Conservation (phyloP, 2,113 vertebrate genomes). For the Pachycephala philippinensis region DNA sequence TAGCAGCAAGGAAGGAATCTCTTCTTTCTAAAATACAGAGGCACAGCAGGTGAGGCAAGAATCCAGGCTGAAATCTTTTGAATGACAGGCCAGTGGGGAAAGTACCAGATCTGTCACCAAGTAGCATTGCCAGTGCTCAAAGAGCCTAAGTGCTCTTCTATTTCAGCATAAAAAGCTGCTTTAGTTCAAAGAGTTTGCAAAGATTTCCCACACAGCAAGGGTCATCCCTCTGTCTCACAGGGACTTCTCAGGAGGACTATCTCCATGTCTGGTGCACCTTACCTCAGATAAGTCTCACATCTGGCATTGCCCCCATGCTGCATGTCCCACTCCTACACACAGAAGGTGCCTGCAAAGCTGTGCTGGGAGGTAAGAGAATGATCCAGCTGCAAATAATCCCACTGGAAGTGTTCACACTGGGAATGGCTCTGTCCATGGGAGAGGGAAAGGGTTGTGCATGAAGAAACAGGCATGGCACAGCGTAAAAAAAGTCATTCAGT, state of each 20-base stretch:
- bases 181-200: background rate
- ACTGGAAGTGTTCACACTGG: background rate
- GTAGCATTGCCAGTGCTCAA: background rate
- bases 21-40: background rate
- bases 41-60: background rate
- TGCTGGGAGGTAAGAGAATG: background rate
- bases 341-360: background rate
- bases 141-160: background rate
- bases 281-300: background rate
- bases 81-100: background rate
- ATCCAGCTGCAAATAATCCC: background rate
- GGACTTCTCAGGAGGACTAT: background rate
- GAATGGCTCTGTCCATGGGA: background rate
- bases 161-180: background rate
- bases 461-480: rapidly evolving
- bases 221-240: background rate
- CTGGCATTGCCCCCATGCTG: background rate
- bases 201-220: background rate
- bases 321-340: too few relatives aligned
- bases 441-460: background rate
- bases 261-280: background rate
- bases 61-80: background rate
- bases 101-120: background rate
- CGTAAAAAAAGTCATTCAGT: background rate
- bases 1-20: background rate